These are phyloP conservation scores for Ctenopoma kingsleyae DNA, from an alignment of 2,797 vertebrate genomes.

Conservation along the genomic window DNA sequence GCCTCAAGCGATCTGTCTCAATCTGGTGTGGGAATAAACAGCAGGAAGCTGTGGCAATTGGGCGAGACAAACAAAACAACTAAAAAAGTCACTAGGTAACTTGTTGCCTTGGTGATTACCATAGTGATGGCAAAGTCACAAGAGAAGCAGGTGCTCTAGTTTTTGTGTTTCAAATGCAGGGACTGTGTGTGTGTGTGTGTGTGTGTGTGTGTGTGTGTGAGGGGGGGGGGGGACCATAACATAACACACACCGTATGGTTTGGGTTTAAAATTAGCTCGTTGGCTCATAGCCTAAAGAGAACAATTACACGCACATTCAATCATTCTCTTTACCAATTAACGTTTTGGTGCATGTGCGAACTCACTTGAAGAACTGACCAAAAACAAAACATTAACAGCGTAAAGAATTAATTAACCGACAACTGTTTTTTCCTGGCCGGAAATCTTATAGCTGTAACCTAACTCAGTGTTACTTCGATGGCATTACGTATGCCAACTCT, in stretches of 20 bases:
- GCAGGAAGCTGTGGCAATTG: slow-evolving; percentile 45
- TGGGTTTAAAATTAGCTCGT: slow-evolving; percentile 48
- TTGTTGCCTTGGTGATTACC: slow-evolving; percentile 77
- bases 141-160: slow-evolving; percentile 28
- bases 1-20: slow-evolving; percentile 55
- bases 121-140: slow-evolving; percentile 49
- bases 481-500: too few relatives aligned
- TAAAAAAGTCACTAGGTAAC: slow-evolving; percentile 64
- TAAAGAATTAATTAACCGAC: too few relatives aligned
- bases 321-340: slow-evolving; percentile 4
- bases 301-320: slow-evolving; percentile 31
- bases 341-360: background rate
- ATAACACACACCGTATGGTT: slow-evolving; percentile 35
- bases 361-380: background rate
- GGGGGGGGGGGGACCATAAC: slow-evolving; percentile 11
- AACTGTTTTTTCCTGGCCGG: too few relatives aligned
- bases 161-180: slow-evolving; percentile 27
- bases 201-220: slow-evolving; percentile 10
- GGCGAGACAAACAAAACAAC: slow-evolving; percentile 43
- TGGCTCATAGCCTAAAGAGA: slow-evolving; percentile 43
- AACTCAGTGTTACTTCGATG: too few relatives aligned
- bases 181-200: slow-evolving; percentile 5
- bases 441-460: too few relatives aligned
- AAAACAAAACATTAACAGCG: too few relatives aligned
- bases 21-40: slow-evolving; percentile 62